Base-by-base conservation (phyloP, 2,888 invertebrate species). In the Thumatha senex region DNA sequence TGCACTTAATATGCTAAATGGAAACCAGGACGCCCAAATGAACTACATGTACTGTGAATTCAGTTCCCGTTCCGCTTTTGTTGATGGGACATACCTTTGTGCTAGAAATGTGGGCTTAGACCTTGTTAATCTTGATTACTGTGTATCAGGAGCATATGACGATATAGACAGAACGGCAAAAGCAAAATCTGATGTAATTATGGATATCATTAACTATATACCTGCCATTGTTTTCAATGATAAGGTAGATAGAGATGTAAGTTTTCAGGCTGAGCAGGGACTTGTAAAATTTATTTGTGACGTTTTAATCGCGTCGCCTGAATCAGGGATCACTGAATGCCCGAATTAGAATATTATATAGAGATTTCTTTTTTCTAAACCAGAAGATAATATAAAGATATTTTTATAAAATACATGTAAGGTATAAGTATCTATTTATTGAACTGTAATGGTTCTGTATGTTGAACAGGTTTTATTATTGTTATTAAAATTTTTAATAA, bases 41-140 rank as follows among this genome's bases (percentile, higher is more conserved):
- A 58, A 77, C 2, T 92, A 86, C 57, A 87, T 92, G 82, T 53
- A 38, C 10, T 92, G 92, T 51, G 92, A 92, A 57, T 89, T 84
- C 43, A 48, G 74, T 0, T 38, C 62, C 0, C 80, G 85, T 0
- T 70, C 49, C 11, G 82, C 86, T 0, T 82, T 63, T 40, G 1
- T 35, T 0, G 64, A 66, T 39, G 72, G 80, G 5, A 78, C 78
- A 8, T 86, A 88, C 48, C 33, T 40, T 0, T 92, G 92, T 46
- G 88, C 81, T 29, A 59, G 70, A 18, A 61, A 63, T 0, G 72
- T 67, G n/a, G 86, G 87, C 0, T 48, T 91, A 7, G 74, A 58
- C 34, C 36, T 86, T 1, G 58, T 80, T 0, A 73, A 81, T 0
- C 56, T 86, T 0, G 84, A 88, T 34, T 61, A 80, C 48, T 90